Conservation (phyloP, 2,113 vertebrate species). For the Saimiri boliviensis region DNA sequence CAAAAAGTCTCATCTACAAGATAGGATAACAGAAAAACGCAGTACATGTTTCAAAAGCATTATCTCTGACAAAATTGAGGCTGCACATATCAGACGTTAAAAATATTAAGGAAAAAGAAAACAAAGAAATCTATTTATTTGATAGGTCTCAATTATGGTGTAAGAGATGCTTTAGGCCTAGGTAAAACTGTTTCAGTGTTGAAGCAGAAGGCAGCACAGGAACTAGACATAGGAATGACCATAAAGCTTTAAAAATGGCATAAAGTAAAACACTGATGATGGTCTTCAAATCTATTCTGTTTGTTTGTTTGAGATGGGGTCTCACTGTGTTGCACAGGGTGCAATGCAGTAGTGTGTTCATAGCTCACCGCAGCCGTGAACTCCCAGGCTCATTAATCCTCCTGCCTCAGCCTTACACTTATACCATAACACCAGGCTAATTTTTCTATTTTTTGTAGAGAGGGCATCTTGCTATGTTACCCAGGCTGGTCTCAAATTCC, state of each 20-base stretch:
- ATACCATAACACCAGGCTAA: too few species aligned
- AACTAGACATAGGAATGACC: neutral
- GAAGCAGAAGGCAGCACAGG: neutral
- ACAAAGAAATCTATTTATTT: neutral
- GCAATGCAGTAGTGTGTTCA: too few species aligned
- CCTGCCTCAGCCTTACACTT: too few species aligned
- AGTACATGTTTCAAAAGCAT: slow-evolving; percentile 30
- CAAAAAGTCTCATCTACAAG: neutral
- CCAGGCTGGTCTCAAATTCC: too few species aligned
- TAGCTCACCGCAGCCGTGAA: too few species aligned
- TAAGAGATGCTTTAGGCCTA: neutral
- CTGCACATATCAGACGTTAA: neutral
- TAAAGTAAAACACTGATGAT: neutral
- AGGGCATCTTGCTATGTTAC: too few species aligned
- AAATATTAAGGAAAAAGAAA: neutral
- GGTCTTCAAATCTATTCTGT: neutral
- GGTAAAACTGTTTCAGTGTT: neutral
- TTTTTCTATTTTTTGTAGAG: too few species aligned
- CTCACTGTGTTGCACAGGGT: too few species aligned
- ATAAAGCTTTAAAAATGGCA: neutral
- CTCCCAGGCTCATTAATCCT: too few species aligned
- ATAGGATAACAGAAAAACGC: neutral
- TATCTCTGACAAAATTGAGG: neutral
- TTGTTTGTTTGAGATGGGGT: too few species aligned
- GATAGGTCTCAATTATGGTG: neutral